Conservation (phyloP, 2,888 invertebrate genomes). For the Eustalomyia histrio region DNA sequence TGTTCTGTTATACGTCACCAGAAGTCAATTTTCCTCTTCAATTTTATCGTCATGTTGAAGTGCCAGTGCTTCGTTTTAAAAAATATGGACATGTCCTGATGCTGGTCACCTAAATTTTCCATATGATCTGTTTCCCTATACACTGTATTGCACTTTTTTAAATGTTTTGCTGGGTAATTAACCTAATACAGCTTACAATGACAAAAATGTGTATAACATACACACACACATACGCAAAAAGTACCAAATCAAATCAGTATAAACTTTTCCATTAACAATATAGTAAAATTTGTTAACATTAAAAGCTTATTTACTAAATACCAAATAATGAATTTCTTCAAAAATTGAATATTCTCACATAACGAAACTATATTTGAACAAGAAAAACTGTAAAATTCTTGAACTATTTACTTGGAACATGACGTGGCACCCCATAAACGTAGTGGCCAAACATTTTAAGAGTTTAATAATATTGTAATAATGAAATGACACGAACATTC, state of each 20-base stretch:
- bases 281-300: slow-evolving; percentile 30
- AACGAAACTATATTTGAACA: neutral
- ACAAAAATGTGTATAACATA: neutral
- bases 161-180: no score
- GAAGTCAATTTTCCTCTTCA: no score
- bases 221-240: neutral
- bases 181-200: neutral
- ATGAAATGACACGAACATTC: neutral
- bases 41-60: no score
- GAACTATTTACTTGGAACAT: neutral
- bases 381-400: neutral
- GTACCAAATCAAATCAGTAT: neutral
- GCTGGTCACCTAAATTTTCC: no score
- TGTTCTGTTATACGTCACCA: no score
- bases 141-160: no score
- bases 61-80: no score
- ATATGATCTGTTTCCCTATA: no score
- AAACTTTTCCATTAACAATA: slow-evolving; percentile 43
- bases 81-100: no score
- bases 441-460: neutral
- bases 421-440: neutral
- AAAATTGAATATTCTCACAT: neutral
- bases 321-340: slow-evolving; percentile 35
- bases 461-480: neutral
- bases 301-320: slow-evolving; percentile 45